phyloP scores from a whole-genome alignment of 2,888 invertebrate genomes.

The Cyaniris semiargus region DNA sequence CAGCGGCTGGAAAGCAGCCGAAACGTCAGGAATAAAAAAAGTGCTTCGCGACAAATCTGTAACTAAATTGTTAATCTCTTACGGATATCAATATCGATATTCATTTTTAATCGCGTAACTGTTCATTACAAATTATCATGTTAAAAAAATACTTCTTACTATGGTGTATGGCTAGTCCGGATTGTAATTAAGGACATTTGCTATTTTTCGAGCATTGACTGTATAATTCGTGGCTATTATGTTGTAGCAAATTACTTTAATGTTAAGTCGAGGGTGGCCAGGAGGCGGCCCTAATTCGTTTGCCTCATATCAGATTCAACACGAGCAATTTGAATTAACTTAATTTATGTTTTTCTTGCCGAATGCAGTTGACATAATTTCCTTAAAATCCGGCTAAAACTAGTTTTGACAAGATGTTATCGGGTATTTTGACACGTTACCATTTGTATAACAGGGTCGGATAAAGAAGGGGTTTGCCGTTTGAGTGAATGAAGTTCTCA shows the following conservation, averaged over 20 bases:
- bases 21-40: too few relatives aligned
- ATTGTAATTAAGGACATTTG: conserved; percentile 13
- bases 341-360: conserved; percentile 29
- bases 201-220: conserved; percentile 23
- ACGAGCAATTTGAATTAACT: conserved; percentile 31
- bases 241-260: conserved; percentile 30
- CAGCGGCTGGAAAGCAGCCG: too few relatives aligned
- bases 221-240: conserved; percentile 29
- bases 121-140: too few relatives aligned
- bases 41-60: too few relatives aligned
- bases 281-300: conserved; percentile 25
- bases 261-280: conserved; percentile 29
- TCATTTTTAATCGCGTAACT: too few relatives aligned
- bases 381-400: conserved; percentile 5
- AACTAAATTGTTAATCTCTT: too few relatives aligned
- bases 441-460: background rate
- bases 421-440: conserved; percentile 19
- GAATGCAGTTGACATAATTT: conserved; percentile 19
- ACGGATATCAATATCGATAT: too few relatives aligned
- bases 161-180: background rate
- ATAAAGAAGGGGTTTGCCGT: background rate
- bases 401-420: conserved; percentile 27
- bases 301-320: conserved; percentile 27
- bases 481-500: background rate
- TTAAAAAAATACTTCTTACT: background rate